Percentiles rank a stretch among this genome's conserved stretches.
These are phyloP conservation scores for Solenopsis invicta DNA, from an alignment of 1,140 invertebrate species.

Conservation along the genomic window DNA sequence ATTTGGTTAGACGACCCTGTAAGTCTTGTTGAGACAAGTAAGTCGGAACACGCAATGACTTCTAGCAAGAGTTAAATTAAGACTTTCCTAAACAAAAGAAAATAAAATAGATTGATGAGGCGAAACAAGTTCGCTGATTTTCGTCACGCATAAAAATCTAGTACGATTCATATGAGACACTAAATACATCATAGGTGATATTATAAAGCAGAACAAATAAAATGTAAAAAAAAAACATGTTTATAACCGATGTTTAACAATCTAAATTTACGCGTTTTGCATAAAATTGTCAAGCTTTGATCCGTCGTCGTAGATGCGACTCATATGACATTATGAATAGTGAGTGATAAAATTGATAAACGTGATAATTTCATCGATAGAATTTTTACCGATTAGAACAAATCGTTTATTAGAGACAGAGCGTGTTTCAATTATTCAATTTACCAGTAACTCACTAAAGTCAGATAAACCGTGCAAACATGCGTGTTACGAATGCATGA, in stretches of 20 bases:
- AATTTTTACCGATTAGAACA: not conserved
- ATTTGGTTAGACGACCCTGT: not conserved
- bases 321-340: not conserved
- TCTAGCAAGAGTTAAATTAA: not conserved
- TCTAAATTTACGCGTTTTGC: not conserved
- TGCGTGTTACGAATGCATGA: not conserved
- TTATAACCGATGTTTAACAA: not conserved
- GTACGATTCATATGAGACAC: not conserved
- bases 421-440: not conserved
- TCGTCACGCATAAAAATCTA: not conserved
- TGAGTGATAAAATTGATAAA: not conserved
- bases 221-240: not conserved
- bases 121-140: not conserved
- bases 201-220: not conserved
- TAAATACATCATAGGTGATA: not conserved
- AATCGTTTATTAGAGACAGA: not conserved
- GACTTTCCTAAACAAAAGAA: not conserved
- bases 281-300: not conserved
- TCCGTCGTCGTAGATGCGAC: not conserved
- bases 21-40: not conserved
- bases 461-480: not conserved
- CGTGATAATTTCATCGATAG: not conserved
- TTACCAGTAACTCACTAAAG: not conserved
- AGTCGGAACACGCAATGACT: not conserved
- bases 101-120: too few relatives aligned